Evolutionary conservation across 1,140 invertebrate species (phyloP).

Genomic region (Drosophila funebris): DNA sequence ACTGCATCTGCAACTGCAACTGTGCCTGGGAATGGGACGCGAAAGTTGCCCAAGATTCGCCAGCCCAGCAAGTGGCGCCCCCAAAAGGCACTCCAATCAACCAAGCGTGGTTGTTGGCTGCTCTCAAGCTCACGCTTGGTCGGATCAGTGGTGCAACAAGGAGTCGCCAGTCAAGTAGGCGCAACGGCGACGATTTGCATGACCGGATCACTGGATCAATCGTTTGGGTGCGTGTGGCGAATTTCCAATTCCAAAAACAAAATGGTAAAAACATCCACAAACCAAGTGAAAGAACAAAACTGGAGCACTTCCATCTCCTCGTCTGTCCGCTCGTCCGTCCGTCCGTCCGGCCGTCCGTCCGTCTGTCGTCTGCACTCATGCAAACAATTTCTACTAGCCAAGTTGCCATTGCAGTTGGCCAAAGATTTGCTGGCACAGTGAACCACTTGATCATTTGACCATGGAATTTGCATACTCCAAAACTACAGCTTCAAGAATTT

Average conservation of each 20-base stretch:
- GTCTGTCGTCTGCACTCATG: slow-evolving; percentile 50
- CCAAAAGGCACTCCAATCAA: slow-evolving; percentile 27
- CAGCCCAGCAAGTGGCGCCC: slow-evolving; percentile 60
- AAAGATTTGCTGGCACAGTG: slow-evolving; percentile 56
- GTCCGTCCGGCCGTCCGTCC: neutral
- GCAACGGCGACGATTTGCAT: slow-evolving; percentile 68
- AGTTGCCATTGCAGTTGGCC: slow-evolving; percentile 27
- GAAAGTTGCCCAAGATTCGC: slow-evolving; percentile 65
- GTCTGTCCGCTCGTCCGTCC: neutral
- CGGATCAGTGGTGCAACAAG: slow-evolving; percentile 28
- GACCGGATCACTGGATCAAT: slow-evolving; percentile 46
- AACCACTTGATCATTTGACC: slow-evolving; percentile 75
- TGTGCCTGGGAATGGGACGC: slow-evolving; percentile 19
- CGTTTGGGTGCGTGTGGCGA: slow-evolving; percentile 63
- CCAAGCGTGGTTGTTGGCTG: slow-evolving; percentile 16
- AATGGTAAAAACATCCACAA: slow-evolving; percentile 18
- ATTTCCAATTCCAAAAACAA: slow-evolving; percentile 33
- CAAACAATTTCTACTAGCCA: slow-evolving; percentile 47
- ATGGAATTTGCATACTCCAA: slow-evolving; percentile 66
- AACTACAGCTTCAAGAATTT: neutral
- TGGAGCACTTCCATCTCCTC: slow-evolving; percentile 59
- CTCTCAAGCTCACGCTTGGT: slow-evolving; percentile 43
- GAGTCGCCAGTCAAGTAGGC: slow-evolving; percentile 48
- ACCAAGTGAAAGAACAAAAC: slow-evolving; percentile 56
- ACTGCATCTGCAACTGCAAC: neutral